These are phyloP conservation scores for Pycnonotus jocosus DNA, from an alignment of 2,113 vertebrate genomes.

Conservation along the genomic window DNA sequence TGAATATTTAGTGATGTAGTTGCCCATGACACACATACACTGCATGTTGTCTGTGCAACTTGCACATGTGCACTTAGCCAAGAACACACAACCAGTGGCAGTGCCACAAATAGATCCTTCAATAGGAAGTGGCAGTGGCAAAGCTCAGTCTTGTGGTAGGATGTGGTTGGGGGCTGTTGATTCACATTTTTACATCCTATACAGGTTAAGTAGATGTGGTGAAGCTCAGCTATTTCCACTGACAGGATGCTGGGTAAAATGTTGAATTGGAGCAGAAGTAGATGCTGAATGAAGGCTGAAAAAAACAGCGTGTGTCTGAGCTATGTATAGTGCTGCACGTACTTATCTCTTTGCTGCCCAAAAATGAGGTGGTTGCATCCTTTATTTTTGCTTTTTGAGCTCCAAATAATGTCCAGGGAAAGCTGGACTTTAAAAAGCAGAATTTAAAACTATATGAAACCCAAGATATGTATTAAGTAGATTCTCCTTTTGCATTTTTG, in stretches of 20 bases:
- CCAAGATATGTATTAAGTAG: background rate
- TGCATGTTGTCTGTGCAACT: background rate
- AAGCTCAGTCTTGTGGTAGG: conserved; percentile 13
- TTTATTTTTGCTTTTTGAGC: background rate
- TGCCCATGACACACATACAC: background rate
- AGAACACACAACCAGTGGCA: background rate
- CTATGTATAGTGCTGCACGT: background rate
- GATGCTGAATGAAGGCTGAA: conserved; percentile 18
- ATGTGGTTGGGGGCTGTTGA: conserved; percentile 41
- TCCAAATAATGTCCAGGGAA: background rate
- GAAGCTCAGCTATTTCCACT: background rate
- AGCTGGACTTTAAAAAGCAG: background rate
- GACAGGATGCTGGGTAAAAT: conserved; percentile 4
- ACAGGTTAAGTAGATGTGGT: background rate
- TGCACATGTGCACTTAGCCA: background rate
- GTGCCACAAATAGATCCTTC: background rate
- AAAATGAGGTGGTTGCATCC: background rate
- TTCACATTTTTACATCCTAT: background rate
- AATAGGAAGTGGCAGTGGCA: background rate
- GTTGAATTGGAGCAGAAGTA: conserved; percentile 32
- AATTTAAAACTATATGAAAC: background rate
- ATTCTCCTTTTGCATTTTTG: background rate
- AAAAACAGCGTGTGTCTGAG: background rate
- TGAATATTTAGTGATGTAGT: background rate
- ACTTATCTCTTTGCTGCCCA: background rate